Percentiles rank a stretch among this genome's conserved stretches.
Conservation (phyloP, 2,797 vertebrate species). For the Martes flavigula region DNA sequence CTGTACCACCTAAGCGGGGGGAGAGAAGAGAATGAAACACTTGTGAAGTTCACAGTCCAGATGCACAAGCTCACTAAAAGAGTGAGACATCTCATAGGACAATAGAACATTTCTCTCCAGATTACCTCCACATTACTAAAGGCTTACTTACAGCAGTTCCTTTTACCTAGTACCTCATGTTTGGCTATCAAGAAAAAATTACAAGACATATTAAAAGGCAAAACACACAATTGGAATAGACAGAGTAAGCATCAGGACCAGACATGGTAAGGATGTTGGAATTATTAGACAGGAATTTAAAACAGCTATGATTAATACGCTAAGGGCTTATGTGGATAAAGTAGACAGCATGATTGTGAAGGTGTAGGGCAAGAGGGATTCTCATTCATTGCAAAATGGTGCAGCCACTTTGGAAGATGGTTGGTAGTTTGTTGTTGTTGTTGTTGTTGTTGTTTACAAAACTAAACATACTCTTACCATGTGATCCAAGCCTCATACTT, state of each 20-base stretch:
- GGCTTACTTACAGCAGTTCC: background rate
- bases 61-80: background rate
- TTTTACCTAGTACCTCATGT: background rate
- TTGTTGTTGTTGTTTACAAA: background rate
- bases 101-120: background rate
- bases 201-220: background rate
- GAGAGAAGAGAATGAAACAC: background rate
- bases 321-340: background rate
- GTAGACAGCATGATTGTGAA: background rate
- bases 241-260: background rate
- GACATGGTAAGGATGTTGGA: background rate
- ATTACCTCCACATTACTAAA: background rate
- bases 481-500: background rate
- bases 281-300: background rate
- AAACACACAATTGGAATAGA: background rate
- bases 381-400: background rate
- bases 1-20: background rate
- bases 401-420: background rate
- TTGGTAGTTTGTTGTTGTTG: background rate
- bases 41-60: background rate
- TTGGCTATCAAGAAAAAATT: background rate
- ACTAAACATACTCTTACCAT: background rate
- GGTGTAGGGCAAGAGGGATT: background rate
- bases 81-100: background rate
- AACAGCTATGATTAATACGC: background rate